phyloP scores from a whole-genome alignment of 2,888 invertebrate genomes.

The Orthonevra nobilis region DNA sequence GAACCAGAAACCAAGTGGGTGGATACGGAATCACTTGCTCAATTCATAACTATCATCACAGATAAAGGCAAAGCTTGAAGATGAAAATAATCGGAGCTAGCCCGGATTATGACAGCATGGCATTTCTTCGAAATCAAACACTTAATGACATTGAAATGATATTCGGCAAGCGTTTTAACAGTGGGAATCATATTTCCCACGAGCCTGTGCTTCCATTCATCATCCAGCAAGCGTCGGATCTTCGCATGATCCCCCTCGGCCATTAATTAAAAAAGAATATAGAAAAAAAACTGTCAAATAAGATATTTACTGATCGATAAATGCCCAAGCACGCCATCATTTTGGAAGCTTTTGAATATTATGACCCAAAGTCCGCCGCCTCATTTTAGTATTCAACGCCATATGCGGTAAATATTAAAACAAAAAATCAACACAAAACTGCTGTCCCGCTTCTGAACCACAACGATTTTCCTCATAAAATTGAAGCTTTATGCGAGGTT shows the following conservation, averaged over 20 bases:
- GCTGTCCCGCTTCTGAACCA: background rate
- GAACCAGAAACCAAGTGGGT: no score
- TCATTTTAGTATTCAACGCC: conserved; percentile 49
- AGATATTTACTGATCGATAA: conserved; percentile 64
- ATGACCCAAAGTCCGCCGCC: conserved; percentile 2
- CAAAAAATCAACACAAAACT: background rate
- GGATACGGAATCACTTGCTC: background rate
- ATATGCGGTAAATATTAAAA: conserved; percentile 11
- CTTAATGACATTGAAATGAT: conserved; percentile 35
- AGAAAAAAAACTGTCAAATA: conserved; percentile 54
- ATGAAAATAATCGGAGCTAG: conserved; percentile 24
- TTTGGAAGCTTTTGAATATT: conserved; percentile 30
- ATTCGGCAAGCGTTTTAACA: conserved; percentile 6
- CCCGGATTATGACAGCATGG: conserved; percentile 54
- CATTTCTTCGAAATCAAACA: conserved; percentile 50
- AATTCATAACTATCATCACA: conserved; percentile 6
- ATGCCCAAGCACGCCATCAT: conserved; percentile 11
- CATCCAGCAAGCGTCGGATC: conserved; percentile 34
- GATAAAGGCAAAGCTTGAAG: conserved; percentile 4
- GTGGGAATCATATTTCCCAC: conserved; percentile 53
- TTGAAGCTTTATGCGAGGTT: conserved; percentile 52
- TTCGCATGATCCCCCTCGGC: conserved; percentile 26
- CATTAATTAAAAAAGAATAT: conserved; percentile 39
- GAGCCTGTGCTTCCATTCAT: conserved; percentile 18
- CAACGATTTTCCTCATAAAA: conserved; percentile 54